Percentiles rank a stretch among this genome's conserved stretches.
Evolutionary conservation across 2,797 vertebrate species (phyloP).

Genomic region (Crocidura indochinensis): DNA sequence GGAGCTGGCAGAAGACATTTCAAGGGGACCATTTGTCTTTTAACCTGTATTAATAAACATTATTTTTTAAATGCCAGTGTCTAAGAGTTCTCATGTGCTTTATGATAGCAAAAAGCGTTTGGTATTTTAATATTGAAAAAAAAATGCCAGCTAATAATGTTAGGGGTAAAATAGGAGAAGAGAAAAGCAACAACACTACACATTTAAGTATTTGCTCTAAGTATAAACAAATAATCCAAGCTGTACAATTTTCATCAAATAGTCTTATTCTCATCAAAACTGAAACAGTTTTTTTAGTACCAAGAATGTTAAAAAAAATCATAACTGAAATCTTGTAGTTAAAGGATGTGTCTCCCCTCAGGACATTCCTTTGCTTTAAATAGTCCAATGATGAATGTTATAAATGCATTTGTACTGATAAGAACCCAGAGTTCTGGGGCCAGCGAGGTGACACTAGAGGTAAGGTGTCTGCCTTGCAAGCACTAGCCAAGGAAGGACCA

Average conservation of each 20-base stretch:
- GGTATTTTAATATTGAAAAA: neutral
- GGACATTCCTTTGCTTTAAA: neutral
- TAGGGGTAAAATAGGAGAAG: neutral
- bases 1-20: neutral
- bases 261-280: too few species aligned
- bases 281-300: too few species aligned
- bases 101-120: neutral
- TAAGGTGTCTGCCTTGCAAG: too few species aligned
- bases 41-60: neutral
- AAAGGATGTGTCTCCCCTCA: too few species aligned
- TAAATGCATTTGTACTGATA: too few species aligned
- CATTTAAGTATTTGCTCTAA: neutral
- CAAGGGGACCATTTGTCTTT: neutral
- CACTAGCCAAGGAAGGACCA: too few species aligned
- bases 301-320: too few species aligned
- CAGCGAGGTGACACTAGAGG: too few species aligned
- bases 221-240: too few species aligned
- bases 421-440: too few species aligned
- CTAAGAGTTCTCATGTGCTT: neutral
- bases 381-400: neutral
- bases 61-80: conserved; percentile 6
- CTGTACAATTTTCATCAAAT: too few species aligned
- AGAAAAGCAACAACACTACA: neutral
- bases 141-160: neutral
- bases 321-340: too few species aligned